Conservation (phyloP, 2,888 invertebrate genomes). For the Macaria notata region DNA sequence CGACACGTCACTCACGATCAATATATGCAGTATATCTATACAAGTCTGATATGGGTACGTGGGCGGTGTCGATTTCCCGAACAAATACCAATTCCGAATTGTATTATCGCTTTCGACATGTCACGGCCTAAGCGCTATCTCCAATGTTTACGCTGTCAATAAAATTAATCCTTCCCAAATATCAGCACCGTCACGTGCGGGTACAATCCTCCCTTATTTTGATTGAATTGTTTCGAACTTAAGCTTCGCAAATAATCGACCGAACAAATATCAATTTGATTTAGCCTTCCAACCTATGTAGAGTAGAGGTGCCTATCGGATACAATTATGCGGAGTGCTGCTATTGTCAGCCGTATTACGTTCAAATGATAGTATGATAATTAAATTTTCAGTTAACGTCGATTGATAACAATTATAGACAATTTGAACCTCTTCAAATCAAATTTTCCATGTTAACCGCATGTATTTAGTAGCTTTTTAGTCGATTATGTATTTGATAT, state of each 20-base stretch:
- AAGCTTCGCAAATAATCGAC: constrained; percentile 66
- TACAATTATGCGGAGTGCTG: constrained; percentile 18
- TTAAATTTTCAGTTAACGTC: not conserved
- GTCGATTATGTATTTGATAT: no score
- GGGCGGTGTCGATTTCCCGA: constrained; percentile 34
- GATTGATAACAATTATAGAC: not conserved
- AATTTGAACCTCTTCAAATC: no score
- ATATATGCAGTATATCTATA: not conserved
- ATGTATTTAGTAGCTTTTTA: no score
- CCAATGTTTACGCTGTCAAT: constrained; percentile 63
- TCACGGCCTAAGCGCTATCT: constrained; percentile 55
- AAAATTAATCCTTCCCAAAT: constrained; percentile 70
- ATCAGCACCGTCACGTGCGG: constrained; percentile 51
- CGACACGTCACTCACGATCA: not conserved
- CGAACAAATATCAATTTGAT: constrained; percentile 67
- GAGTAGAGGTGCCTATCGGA: constrained; percentile 5
- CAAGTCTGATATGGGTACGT: not conserved
- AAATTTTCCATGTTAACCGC: no score
- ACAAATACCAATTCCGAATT: constrained; percentile 37
- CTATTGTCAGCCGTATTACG: not conserved
- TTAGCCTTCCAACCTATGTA: constrained; percentile 32
- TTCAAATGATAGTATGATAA: constrained; percentile 3
- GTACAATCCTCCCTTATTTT: constrained; percentile 58
- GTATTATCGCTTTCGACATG: constrained; percentile 46
- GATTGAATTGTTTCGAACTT: constrained; percentile 73